Percentiles rank a stretch among this genome's conserved stretches.
phyloP scores from a whole-genome alignment of 2,797 vertebrate species.

The Spinus olivaceus region DNA sequence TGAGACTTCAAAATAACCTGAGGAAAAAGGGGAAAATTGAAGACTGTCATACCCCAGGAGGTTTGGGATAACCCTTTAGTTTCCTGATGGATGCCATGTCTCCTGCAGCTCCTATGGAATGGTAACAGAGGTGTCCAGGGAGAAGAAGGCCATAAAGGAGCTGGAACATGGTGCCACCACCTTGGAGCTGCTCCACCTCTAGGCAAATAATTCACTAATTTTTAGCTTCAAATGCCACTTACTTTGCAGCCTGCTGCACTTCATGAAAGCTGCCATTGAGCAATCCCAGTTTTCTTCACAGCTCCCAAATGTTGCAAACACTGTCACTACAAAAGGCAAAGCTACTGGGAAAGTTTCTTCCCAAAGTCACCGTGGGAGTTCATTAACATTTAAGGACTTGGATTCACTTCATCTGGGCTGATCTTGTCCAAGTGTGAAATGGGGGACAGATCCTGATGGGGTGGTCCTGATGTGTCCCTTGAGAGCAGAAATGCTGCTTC shows the following conservation, averaged over 20 bases:
- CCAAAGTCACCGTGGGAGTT: not conserved
- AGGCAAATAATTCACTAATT: not conserved
- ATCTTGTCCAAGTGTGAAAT: not conserved
- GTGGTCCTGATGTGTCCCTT: not conserved
- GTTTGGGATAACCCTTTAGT: not conserved
- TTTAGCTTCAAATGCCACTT: not conserved
- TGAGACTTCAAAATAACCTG: not conserved
- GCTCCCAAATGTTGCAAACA: not conserved
- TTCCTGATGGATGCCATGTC: fast-evolving
- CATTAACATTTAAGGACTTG: not conserved
- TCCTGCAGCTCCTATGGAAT: not conserved
- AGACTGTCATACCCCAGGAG: not conserved
- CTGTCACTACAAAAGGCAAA: not conserved
- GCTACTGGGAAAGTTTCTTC: not conserved
- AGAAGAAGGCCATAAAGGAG: not conserved
- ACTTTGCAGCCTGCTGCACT: not conserved
- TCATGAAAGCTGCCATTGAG: not conserved
- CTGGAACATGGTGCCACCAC: not conserved
- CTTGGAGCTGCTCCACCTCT: not conserved
- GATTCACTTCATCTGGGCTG: not conserved
- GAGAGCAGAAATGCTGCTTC: not conserved
- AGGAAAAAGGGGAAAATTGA: not conserved
- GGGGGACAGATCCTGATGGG: not conserved
- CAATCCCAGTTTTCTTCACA: not conserved
- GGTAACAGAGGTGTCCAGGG: not conserved